Base-by-base conservation (phyloP, 2,888 invertebrate species). In the Autographa gamma region DNA sequence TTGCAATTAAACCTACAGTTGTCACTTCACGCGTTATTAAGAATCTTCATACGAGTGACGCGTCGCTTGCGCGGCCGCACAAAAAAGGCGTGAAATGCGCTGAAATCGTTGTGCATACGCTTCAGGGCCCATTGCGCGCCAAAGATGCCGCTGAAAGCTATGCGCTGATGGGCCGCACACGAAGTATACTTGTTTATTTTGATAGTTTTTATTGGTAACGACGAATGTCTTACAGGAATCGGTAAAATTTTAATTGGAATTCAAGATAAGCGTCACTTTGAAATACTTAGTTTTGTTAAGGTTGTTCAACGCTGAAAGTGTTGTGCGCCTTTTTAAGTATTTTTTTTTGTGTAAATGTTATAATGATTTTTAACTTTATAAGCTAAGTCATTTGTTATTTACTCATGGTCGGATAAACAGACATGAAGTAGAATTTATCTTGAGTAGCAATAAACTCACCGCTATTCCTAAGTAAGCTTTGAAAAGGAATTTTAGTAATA, bases 61-160 rank as follows among this genome's bases (percentile, higher is more conserved):
- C 83, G 82, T 83, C 74, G 85, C 84, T 68, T 80, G 79, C 83
- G 81, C 75, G 77, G 81, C 84, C 73, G 69, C 84, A 88, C 88
- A 93, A 93, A 93, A 93, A 92, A 93, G 93, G 93, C 94, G 94
- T 94, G 94, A 94, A 95, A 93, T 84, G 85, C 77, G 88, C 93
- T 93, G 92, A 93, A 94, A 93, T 93, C 91, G 92, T 81, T 83
- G 86, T 88, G 88, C 83, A 78, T 86, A 89, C 91, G 90, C 92
- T 94, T 95, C 94, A 95, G 93, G 95, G 85, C 84, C 86, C 93
- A 94, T 94, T 93, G 88, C 90, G 73, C 86, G 74, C 85, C 92
- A 92, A 93, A 94, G 92, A 90, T 76, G 87, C 93, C 93, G 93
- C 92, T 94, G 92, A 92, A 48, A 93, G 92, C 86, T 89, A 87